phyloP scores from a whole-genome alignment of 2,888 invertebrate genomes.

The Blera fallax region DNA sequence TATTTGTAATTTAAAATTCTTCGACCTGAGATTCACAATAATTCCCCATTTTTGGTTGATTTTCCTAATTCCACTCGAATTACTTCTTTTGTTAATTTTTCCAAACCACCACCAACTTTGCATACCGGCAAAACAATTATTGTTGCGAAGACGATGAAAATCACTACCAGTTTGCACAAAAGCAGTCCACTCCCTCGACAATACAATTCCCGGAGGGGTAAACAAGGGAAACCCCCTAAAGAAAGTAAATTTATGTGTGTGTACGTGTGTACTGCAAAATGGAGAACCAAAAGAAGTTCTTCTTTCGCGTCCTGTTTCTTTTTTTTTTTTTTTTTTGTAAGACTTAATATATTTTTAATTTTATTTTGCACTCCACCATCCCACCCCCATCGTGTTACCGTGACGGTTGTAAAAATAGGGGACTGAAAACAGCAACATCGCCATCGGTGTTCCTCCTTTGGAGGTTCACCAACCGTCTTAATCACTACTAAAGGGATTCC shows the following conservation, averaged over 20 bases:
- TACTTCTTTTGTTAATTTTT: constrained; percentile 36
- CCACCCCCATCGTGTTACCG: background rate
- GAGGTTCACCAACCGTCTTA: constrained; percentile 22
- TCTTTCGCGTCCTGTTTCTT: background rate
- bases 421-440: background rate
- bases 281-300: background rate
- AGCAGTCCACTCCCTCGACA: background rate
- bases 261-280: background rate
- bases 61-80: constrained; percentile 24
- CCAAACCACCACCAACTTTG: constrained; percentile 1
- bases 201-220: background rate
- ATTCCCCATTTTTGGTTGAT: background rate
- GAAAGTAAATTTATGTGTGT: constrained; percentile 36
- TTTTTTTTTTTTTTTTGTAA: constrained; percentile 15
- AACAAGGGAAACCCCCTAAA: background rate
- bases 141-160: constrained; percentile 9
- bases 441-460: background rate
- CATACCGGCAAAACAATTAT: constrained; percentile 5
- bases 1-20: constrained; percentile 38
- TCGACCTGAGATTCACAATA: constrained; percentile 9
- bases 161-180: constrained; percentile 4
- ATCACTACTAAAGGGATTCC: constrained; percentile 47
- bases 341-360: constrained; percentile 56
- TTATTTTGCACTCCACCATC: background rate
- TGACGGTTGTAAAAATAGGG: constrained; percentile 6